Conservation (phyloP, 2,888 invertebrate species). For the Chydorus sphaericus region DNA sequence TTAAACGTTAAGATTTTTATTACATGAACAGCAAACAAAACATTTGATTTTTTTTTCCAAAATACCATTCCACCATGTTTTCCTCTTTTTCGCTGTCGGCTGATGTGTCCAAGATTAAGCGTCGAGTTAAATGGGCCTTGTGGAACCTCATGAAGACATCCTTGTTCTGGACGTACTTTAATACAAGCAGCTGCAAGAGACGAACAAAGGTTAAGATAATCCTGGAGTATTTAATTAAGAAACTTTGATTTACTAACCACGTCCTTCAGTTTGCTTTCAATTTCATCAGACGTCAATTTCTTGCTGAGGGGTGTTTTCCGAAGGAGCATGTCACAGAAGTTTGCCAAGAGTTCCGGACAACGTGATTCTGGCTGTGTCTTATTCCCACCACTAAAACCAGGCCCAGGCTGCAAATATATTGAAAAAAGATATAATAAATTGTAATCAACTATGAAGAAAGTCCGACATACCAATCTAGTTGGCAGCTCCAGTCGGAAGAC, state of each 20-base stretch:
- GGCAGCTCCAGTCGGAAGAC: slow-evolving; percentile 51
- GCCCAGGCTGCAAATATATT: neutral
- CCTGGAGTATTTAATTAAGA: too few relatives aligned
- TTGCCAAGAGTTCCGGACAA: slow-evolving; percentile 95
- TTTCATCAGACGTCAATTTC: slow-evolving; percentile 88
- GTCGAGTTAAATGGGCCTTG: slow-evolving; percentile 89
- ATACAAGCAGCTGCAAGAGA: slow-evolving; percentile 53
- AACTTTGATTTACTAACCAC: slow-evolving; percentile 54
- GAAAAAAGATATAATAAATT: neutral
- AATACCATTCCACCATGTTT: slow-evolving; percentile 91
- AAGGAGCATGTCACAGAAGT: slow-evolving; percentile 98
- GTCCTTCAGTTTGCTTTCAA: slow-evolving; percentile 81
- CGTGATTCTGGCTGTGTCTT: slow-evolving; percentile 72
- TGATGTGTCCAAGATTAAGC: slow-evolving; percentile 91
- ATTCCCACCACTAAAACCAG: slow-evolving; percentile 20
- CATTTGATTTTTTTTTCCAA: slow-evolving; percentile 11
- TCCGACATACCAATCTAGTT: slow-evolving; percentile 18
- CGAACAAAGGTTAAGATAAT: neutral
- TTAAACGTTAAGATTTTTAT: neutral
- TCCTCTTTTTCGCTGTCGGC: slow-evolving; percentile 99
- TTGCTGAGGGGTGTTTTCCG: slow-evolving; percentile 92
- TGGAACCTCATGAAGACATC: slow-evolving; percentile 99
- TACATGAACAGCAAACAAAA: neutral
- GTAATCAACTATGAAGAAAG: neutral
- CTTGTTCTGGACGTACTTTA: slow-evolving; percentile 98